phyloP scores from a whole-genome alignment of 92 coral and sea anemone species.

The Chrysogorgia sp. region DNA sequence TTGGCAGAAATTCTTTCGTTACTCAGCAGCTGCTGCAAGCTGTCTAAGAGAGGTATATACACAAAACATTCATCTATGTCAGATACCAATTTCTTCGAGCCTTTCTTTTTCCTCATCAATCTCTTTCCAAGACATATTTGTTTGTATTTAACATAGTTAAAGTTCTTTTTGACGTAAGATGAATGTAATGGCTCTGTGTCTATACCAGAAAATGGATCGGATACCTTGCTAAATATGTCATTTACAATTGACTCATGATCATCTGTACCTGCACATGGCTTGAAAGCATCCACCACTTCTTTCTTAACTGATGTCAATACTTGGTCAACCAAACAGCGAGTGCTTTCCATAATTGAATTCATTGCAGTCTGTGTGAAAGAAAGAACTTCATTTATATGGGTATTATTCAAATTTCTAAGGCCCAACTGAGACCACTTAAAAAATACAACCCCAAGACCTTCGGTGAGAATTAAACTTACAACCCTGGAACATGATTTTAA shows the following conservation, averaged over 20 bases:
- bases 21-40: constrained; percentile 9
- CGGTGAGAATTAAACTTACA: too few relatives aligned
- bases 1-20: constrained; percentile 13
- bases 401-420: too few relatives aligned
- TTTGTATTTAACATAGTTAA: constrained; percentile 21
- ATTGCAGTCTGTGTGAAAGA: neutral
- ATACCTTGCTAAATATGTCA: neutral
- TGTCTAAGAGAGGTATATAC: constrained; percentile 19
- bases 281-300: neutral
- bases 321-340: neutral
- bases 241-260: too few relatives aligned
- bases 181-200: constrained; percentile 18
- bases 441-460: too few relatives aligned
- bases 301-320: neutral
- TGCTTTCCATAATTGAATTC: neutral
- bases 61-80: constrained; percentile 15
- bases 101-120: constrained; percentile 14
- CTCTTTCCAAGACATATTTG: constrained; percentile 12
- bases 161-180: constrained; percentile 22
- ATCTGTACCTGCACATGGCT: neutral
- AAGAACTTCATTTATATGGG: neutral
- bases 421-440: too few relatives aligned
- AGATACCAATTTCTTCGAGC: neutral
- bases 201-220: constrained; percentile 30
- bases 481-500: too few relatives aligned